Conservation (phyloP, 2,888 invertebrate species). For the Pollenia labialis region DNA sequence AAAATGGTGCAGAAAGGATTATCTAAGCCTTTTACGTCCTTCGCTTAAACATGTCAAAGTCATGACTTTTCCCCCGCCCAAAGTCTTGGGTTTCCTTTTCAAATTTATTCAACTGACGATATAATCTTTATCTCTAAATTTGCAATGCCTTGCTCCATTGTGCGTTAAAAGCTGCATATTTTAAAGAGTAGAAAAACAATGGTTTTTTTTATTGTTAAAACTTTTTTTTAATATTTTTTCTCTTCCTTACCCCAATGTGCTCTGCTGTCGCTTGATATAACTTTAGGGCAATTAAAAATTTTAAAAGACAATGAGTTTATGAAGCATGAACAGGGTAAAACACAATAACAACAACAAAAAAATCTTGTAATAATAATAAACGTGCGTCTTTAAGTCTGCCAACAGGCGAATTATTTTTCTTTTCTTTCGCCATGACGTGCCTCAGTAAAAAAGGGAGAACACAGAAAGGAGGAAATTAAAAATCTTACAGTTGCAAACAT, state of each 20-base stretch:
- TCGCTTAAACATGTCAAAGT: too few species aligned
- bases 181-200: too few species aligned
- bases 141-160: too few species aligned
- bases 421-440: neutral
- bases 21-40: too few species aligned
- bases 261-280: conserved; percentile 18
- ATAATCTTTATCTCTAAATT: too few species aligned
- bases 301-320: conserved; percentile 61
- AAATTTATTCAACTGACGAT: too few species aligned
- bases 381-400: conserved; percentile 68
- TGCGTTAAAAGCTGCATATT: too few species aligned
- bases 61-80: too few species aligned
- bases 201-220: neutral
- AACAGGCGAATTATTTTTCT: conserved; percentile 46
- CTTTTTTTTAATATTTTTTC: neutral
- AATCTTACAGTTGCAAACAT: conserved; percentile 32
- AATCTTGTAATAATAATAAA: conserved; percentile 51
- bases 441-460: conserved; percentile 6
- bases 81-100: too few species aligned
- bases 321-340: conserved; percentile 34
- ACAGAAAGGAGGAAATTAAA: conserved; percentile 33
- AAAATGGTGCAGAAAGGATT: too few species aligned
- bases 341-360: conserved; percentile 20
- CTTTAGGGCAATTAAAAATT: conserved; percentile 53
- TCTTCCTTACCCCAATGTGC: conserved; percentile 24